These are phyloP conservation scores for Scaptomyza cyrtandrae DNA, from an alignment of 2,888 invertebrate genomes.

Conservation along the genomic window DNA sequence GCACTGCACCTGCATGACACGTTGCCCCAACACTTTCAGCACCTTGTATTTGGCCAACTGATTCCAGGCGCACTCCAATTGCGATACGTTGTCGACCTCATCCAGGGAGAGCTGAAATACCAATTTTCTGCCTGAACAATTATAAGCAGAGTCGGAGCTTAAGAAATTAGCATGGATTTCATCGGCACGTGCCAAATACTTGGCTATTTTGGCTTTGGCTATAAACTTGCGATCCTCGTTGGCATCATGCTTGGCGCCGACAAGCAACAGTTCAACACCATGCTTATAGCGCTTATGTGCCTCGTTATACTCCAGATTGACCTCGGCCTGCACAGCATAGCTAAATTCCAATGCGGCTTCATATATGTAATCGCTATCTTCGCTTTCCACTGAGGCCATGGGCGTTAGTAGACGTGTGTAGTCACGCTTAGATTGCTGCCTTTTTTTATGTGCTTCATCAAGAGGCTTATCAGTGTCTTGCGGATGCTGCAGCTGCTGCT, in stretches of 20 bases:
- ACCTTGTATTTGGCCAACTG: constrained; percentile 84
- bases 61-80: constrained; percentile 83
- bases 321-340: constrained; percentile 84
- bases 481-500: constrained; percentile 15
- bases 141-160: constrained; percentile 15
- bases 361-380: constrained; percentile 84
- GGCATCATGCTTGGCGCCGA: constrained; percentile 81
- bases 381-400: constrained; percentile 83
- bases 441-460: neutral
- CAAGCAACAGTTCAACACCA: constrained; percentile 82
- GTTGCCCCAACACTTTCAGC: constrained; percentile 77
- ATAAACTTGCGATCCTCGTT: constrained; percentile 83
- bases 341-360: constrained; percentile 84
- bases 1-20: constrained; percentile 84
- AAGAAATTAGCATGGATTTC: constrained; percentile 82
- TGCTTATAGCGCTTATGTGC: constrained; percentile 82
- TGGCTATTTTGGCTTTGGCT: constrained; percentile 84
- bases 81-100: constrained; percentile 66
- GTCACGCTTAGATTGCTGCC: constrained; percentile 51
- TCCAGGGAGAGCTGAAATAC: constrained; percentile 83
- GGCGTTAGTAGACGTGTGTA: constrained; percentile 79
- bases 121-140: constrained; percentile 30
- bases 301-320: constrained; percentile 81
- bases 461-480: constrained; percentile 19
- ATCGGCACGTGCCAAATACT: constrained; percentile 83